phyloP scores from a whole-genome alignment of 2,797 vertebrate species.

The Pipistrellus pipistrellus region DNA sequence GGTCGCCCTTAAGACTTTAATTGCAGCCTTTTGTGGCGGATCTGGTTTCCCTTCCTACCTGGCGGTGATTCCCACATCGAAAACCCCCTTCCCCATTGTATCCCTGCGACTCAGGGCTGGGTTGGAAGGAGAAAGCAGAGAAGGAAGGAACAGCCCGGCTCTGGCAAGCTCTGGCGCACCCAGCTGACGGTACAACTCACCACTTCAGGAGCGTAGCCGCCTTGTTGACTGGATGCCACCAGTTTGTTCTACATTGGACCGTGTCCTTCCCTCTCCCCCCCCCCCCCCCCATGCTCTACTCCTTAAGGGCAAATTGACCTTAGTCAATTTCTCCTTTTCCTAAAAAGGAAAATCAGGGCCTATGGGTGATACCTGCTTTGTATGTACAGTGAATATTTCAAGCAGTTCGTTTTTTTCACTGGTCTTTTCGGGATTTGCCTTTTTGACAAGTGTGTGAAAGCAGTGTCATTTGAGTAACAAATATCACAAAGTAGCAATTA shows the following conservation, averaged over 20 bases:
- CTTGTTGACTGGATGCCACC: background rate
- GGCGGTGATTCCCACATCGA: constrained; percentile 51
- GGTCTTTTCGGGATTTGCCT: constrained; percentile 83
- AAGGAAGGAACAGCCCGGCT: background rate
- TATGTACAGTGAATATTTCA: constrained; percentile 82
- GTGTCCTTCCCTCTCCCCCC: constrained; percentile 69
- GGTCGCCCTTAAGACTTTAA: constrained; percentile 81
- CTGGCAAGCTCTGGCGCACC: constrained; percentile 3
- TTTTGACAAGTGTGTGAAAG: constrained; percentile 84
- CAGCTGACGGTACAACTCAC: constrained; percentile 39
- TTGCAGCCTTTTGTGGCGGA: constrained; percentile 74
- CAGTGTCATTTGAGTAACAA: constrained; percentile 85
- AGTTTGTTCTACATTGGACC: constrained; percentile 49
- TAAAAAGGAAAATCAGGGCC: constrained; percentile 84
- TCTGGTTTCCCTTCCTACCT: constrained; percentile 84
- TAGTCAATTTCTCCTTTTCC: constrained; percentile 83
- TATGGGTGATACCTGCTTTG: constrained; percentile 71
- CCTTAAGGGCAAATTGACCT: constrained; percentile 81
- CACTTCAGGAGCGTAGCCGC: constrained; percentile 35
- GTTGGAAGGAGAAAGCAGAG: constrained; percentile 46
- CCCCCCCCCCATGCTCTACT: constrained; percentile 68
- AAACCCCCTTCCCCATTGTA: constrained; percentile 23
- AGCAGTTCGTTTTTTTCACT: constrained; percentile 81
- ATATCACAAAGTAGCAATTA: constrained; percentile 85
- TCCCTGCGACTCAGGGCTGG: background rate